Evolutionary conservation across 2,797 vertebrate genomes (phyloP).

Genomic region (Acipenser ruthenus): DNA sequence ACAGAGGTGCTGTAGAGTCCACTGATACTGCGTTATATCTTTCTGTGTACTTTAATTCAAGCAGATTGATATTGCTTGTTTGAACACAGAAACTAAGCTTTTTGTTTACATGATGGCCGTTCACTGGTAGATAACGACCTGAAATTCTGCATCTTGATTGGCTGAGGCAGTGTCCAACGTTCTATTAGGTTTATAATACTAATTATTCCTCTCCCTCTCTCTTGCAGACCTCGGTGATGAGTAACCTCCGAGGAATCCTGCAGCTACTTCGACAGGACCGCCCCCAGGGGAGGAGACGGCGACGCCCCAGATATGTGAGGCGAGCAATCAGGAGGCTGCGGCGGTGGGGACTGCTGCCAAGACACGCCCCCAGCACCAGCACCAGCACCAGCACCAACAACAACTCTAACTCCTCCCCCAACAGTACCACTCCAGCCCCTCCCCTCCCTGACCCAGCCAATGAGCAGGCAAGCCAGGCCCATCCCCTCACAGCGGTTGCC

Average conservation of each 20-base stretch:
- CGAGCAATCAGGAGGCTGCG: conserved; percentile 61
- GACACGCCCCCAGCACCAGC: conserved; percentile 50
- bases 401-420: conserved; percentile 29
- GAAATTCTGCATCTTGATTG: too few species aligned
- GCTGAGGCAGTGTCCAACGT: too few species aligned
- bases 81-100: not conserved
- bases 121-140: too few species aligned
- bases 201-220: not conserved
- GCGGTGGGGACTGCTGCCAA: conserved; percentile 63
- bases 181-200: too few species aligned
- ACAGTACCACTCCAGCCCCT: too few species aligned
- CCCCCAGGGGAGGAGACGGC: conserved; percentile 42
- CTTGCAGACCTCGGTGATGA: conserved; percentile 50
- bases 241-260: conserved; percentile 56
- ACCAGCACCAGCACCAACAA: conserved; percentile 42
- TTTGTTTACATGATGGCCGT: not conserved
- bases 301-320: conserved; percentile 58
- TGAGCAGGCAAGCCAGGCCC: too few species aligned
- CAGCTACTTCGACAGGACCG: conserved; percentile 68
- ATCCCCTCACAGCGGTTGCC: too few species aligned
- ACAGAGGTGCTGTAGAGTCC: too few species aligned
- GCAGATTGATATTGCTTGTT: too few species aligned
- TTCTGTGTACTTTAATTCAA: too few species aligned
- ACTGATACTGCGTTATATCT: too few species aligned
- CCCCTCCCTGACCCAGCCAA: too few species aligned